Conservation (phyloP, 2,888 invertebrate genomes). For the Lochmaea crataegi region DNA sequence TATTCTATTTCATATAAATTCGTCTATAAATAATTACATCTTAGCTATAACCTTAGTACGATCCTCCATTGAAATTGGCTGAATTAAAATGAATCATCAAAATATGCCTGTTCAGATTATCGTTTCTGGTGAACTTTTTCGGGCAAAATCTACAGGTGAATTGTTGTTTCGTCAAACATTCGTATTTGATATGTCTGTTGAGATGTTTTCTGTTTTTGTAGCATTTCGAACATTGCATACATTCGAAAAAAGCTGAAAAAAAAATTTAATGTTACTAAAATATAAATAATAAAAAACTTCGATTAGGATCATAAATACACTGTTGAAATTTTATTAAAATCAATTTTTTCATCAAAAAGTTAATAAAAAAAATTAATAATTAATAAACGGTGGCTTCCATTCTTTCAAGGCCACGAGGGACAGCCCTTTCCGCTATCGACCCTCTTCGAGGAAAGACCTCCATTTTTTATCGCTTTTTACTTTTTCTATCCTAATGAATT, state of each 20-base stretch:
- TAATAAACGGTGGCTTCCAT: too few species aligned
- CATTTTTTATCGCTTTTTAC: too few species aligned
- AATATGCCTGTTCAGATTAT: constrained; percentile 32
- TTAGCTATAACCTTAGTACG: neutral
- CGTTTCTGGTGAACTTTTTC: constrained; percentile 34
- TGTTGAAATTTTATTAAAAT: too few species aligned
- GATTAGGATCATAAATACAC: too few species aligned
- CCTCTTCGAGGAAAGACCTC: too few species aligned
- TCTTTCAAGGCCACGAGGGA: too few species aligned
- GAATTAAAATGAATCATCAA: constrained; percentile 1
- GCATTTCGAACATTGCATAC: constrained; percentile 10
- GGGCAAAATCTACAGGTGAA: constrained; percentile 38
- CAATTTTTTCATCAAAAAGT: too few species aligned
- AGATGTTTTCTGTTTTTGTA: constrained; percentile 37
- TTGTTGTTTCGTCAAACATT: constrained; percentile 45
- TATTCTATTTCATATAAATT: neutral
- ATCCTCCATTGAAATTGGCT: neutral
- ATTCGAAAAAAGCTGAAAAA: constrained; percentile 13
- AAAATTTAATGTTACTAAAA: neutral
- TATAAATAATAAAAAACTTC: neutral
- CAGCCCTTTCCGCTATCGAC: too few species aligned
- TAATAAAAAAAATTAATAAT: too few species aligned
- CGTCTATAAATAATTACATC: neutral
- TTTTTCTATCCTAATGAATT: too few species aligned
- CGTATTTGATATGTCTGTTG: constrained; percentile 40